phyloP scores from a whole-genome alignment of 2,113 vertebrate species.

The Raphicerus campestris region DNA sequence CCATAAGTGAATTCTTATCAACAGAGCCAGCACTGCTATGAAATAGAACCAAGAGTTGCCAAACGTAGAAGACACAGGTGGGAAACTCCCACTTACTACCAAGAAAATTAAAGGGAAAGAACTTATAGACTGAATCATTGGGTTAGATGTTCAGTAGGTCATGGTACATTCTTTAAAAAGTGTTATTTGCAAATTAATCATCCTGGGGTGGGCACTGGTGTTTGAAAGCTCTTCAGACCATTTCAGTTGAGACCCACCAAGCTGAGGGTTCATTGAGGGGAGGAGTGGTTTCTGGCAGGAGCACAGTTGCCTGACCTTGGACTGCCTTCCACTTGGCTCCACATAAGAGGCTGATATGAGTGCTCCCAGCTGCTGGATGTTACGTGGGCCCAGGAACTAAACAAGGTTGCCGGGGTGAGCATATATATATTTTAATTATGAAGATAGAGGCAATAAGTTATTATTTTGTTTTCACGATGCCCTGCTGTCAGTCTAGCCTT shows the following conservation, averaged over 20 bases:
- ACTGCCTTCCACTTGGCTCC: neutral
- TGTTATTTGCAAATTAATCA: neutral
- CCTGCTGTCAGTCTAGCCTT: rapidly evolving
- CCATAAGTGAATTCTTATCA: neutral
- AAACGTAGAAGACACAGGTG: neutral
- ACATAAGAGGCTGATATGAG: rapidly evolving
- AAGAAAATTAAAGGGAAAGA: neutral
- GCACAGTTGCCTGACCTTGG: neutral
- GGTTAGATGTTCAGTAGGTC: no score
- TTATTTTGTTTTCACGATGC: neutral
- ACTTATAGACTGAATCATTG: neutral
- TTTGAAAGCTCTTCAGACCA: neutral
- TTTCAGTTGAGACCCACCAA: no score
- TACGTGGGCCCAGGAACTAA: neutral
- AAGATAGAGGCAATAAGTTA: neutral
- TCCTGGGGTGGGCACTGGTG: neutral
- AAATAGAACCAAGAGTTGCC: neutral
- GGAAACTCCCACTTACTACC: neutral
- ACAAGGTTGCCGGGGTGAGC: neutral
- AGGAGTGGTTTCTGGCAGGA: neutral
- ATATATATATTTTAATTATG: rapidly evolving
- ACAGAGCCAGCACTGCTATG: neutral
- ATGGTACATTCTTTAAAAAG: neutral
- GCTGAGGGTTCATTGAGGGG: no score
- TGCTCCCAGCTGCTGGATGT: neutral